Conservation (phyloP, 92 coral and sea anemone genomes). For the Zoanthus sansibaricus region DNA sequence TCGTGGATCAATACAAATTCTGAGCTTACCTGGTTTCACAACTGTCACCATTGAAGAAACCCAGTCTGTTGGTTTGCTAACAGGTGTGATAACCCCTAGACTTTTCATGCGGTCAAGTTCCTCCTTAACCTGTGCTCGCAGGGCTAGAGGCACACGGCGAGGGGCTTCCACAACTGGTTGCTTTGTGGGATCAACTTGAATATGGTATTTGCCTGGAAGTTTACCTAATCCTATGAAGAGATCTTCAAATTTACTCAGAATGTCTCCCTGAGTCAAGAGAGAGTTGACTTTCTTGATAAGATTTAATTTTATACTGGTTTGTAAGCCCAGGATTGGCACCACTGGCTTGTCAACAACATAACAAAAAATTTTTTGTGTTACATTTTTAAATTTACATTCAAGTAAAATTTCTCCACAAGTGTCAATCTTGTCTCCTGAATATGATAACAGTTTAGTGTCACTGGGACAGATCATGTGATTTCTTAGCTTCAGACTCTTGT, state of each 20-base stretch:
- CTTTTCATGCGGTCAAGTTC: constrained; percentile 43
- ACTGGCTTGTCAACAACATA: constrained; percentile 39
- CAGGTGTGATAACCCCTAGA: constrained; percentile 41
- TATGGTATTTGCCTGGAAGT: constrained; percentile 15
- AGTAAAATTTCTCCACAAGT: constrained; percentile 39
- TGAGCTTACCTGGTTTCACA: constrained; percentile 36
- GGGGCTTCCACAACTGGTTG: constrained; percentile 23
- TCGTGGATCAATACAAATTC: constrained; percentile 52
- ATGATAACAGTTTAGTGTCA: constrained; percentile 26
- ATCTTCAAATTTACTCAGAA: background rate
- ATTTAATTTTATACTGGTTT: constrained; percentile 9
- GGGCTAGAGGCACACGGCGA: constrained; percentile 36
- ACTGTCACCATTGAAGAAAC: constrained; percentile 38
- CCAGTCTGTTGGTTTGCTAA: constrained; percentile 52
- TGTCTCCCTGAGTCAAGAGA: constrained; percentile 15
- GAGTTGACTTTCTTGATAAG: constrained; percentile 38
- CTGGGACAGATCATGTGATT: constrained; percentile 23
- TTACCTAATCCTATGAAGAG: constrained; percentile 5
- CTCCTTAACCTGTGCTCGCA: constrained; percentile 43
- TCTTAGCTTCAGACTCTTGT: background rate
- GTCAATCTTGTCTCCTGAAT: constrained; percentile 54
- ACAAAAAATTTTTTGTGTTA: constrained; percentile 23
- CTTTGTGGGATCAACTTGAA: background rate
- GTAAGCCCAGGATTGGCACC: constrained; percentile 2
- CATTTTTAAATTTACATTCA: constrained; percentile 12